Conservation (phyloP, 92 coral and sea anemone genomes). For the Diadumene lineata region DNA sequence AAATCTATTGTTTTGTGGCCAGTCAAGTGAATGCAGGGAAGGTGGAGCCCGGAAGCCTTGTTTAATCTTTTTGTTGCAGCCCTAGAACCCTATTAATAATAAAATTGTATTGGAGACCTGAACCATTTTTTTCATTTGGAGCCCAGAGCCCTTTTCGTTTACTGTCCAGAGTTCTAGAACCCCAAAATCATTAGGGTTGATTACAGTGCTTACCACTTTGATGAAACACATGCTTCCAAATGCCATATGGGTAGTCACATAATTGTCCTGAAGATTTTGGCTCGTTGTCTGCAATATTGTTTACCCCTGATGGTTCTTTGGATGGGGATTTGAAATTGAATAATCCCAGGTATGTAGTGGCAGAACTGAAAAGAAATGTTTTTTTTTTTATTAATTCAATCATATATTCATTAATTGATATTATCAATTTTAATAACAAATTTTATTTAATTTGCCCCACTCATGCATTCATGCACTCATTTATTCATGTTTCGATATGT, state of each 20-base stretch:
- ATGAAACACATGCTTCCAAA: neutral
- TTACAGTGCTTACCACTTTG: constrained; percentile 3
- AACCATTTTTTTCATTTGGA: no score
- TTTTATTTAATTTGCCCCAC: neutral
- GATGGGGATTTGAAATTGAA: neutral
- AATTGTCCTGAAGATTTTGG: neutral
- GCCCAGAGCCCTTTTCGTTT: no score
- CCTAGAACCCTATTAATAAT: no score
- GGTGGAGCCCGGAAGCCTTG: no score
- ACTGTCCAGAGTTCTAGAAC: no score
- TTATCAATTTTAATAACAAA: neutral
- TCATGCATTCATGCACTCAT: neutral
- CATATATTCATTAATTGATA: neutral
- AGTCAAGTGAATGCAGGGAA: no score
- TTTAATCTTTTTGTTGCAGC: no score
- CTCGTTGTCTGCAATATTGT: neutral
- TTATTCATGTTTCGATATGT: no score
- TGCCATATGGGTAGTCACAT: neutral
- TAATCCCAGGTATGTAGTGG: constrained; percentile 4
- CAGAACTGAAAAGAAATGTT: constrained; percentile 9
- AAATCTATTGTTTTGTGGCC: no score
- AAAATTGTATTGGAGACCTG: no score
- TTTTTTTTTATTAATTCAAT: neutral
- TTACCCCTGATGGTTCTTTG: neutral
- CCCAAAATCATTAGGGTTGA: no score